Evolutionary conservation across 2,888 invertebrate genomes (phyloP).

Genomic region (Frankliniella fusca): DNA sequence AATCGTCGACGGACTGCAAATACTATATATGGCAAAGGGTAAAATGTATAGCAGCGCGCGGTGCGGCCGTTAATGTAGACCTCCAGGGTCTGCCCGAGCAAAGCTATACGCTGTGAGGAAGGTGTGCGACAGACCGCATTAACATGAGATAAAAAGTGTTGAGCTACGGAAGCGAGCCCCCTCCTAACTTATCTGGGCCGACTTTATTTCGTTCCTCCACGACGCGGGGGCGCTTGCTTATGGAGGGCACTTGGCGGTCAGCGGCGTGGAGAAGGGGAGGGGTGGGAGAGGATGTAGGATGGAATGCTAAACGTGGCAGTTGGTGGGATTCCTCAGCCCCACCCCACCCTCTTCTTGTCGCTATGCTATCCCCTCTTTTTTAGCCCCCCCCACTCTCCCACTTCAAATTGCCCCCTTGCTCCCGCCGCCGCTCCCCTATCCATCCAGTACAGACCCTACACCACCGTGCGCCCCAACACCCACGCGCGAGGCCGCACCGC

Average conservation of each 20-base stretch:
- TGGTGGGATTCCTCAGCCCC: neutral
- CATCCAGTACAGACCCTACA: neutral
- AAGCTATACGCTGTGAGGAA: neutral
- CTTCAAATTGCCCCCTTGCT: neutral
- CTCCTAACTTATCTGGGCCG: constrained; percentile 4
- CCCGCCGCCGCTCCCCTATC: neutral
- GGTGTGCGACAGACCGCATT: neutral
- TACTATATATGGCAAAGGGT: too few species aligned
- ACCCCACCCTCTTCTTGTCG: neutral
- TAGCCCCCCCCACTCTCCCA: too few species aligned
- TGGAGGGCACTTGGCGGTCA: constrained; percentile 10
- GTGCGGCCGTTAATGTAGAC: too few species aligned
- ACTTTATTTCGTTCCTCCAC: neutral
- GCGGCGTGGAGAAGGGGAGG: neutral
- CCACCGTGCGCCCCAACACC: too few species aligned
- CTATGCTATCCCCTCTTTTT: too few species aligned
- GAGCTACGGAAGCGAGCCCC: neutral
- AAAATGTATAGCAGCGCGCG: too few species aligned
- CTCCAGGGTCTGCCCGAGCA: neutral
- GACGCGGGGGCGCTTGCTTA: neutral
- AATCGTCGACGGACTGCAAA: too few species aligned
- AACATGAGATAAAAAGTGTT: constrained; percentile 18
- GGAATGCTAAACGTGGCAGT: neutral
- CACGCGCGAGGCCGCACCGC: too few species aligned
- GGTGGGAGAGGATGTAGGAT: neutral